These are phyloP conservation scores for Alentia gelatinosa DNA, from an alignment of 2,888 invertebrate species.

Conservation along the genomic window DNA sequence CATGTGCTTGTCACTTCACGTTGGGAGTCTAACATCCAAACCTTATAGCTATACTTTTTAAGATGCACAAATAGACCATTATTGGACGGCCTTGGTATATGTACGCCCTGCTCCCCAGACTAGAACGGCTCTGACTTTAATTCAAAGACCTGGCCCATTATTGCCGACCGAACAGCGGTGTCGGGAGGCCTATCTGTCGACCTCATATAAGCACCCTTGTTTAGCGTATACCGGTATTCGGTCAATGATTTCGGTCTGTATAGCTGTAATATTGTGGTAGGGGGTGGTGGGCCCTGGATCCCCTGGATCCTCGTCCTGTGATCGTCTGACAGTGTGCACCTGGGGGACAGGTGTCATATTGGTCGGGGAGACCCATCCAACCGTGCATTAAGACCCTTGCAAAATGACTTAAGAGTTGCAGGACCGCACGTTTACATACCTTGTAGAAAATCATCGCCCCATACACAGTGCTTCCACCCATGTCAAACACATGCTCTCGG, in stretches of 20 bases:
- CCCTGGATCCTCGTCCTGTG: constrained; percentile 14
- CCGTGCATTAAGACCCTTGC: not conserved
- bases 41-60: not conserved
- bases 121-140: not conserved
- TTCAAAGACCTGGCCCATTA: not conserved
- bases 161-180: not conserved
- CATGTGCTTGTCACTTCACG: too few relatives aligned
- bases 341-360: constrained; percentile 29
- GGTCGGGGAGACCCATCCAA: not conserved
- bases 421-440: not conserved
- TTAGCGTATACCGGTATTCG: not conserved
- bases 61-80: not conserved
- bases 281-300: not conserved
- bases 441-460: too few relatives aligned
- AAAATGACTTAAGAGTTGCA: not conserved
- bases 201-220: constrained; percentile 15
- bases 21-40: too few relatives aligned
- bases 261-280: not conserved
- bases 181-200: not conserved
- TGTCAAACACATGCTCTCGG: not conserved
- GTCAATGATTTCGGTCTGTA: constrained; percentile 4
- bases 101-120: not conserved
- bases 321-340: constrained; percentile 32
- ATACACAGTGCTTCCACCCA: too few relatives aligned
- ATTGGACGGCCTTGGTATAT: not conserved